These are phyloP conservation scores for Actinia equina DNA, from an alignment of 64 coral and sea anemone species.

Conservation along the genomic window DNA sequence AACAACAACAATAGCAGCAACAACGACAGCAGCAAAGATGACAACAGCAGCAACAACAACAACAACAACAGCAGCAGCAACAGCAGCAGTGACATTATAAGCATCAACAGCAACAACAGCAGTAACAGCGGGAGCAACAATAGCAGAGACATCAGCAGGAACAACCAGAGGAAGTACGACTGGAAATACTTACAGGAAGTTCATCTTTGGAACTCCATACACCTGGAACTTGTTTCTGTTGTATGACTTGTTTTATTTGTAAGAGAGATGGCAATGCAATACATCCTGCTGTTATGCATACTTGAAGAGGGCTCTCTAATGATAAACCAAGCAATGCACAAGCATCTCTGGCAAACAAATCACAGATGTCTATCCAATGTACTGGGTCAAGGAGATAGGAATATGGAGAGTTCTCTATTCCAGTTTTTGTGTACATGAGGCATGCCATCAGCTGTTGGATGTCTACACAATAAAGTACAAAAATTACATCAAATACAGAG, in stretches of 20 bases:
- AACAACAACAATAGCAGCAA: background rate
- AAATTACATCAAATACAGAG: too few species aligned
- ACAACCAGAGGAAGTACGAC: background rate
- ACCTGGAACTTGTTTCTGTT: conserved; percentile 87
- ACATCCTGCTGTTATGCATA: conserved; percentile 92
- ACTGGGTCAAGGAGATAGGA: conserved; percentile 83
- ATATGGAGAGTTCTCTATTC: conserved; percentile 85
- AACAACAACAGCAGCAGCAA: too few species aligned
- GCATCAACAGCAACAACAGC: too few species aligned
- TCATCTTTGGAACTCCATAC: conserved; percentile 95
- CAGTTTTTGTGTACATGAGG: conserved; percentile 76
- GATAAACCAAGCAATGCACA: conserved; percentile 89
- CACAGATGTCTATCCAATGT: conserved; percentile 94
- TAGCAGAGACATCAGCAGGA: background rate
- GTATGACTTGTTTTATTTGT: conserved; percentile 95
- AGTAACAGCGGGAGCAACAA: too few species aligned
- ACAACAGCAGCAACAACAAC: too few species aligned
- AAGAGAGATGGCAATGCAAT: conserved; percentile 82
- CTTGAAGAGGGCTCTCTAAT: conserved; percentile 82
- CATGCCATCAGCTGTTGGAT: conserved; percentile 95
- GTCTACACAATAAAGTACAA: conserved; percentile 39
- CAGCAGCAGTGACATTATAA: too few species aligned
- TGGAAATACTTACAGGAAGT: conserved; percentile 69
- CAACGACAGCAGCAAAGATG: background rate
- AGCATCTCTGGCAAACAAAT: conserved; percentile 88